Evolutionary conservation across 2,113 vertebrate genomes (phyloP).

Genomic region (Onychostruthus taczanowskii): DNA sequence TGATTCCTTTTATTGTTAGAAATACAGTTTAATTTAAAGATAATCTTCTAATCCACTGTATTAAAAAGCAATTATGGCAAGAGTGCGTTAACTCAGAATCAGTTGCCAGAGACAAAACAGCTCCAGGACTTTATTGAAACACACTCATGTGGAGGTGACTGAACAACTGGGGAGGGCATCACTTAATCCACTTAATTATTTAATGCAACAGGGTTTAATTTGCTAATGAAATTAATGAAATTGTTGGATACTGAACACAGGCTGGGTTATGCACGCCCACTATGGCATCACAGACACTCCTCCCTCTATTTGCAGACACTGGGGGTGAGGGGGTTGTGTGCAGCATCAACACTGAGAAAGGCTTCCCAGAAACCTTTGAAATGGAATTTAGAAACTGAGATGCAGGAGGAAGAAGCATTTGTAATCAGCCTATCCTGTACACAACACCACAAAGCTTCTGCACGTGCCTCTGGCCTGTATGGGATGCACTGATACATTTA

Average conservation of each 20-base stretch:
- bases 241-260: background rate
- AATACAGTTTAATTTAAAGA: constrained; percentile 34
- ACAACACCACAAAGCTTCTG: background rate
- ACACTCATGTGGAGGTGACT: background rate
- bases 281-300: background rate
- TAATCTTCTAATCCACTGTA: constrained; percentile 19
- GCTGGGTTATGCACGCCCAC: background rate
- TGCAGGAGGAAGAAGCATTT: background rate
- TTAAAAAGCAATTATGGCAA: constrained; percentile 30
- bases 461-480: background rate
- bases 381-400: background rate
- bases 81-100: constrained; percentile 18
- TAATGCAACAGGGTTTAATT: background rate
- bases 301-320: background rate
- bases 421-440: background rate
- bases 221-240: background rate
- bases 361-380: background rate
- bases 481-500: background rate
- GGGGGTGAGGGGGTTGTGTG: background rate
- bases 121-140: background rate
- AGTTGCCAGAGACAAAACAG: background rate
- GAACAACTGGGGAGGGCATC: background rate
- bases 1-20: background rate
- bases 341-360: background rate
- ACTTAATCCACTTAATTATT: constrained; percentile 16